phyloP scores from a whole-genome alignment of 2,113 vertebrate species.

The Furnarius figulus region DNA sequence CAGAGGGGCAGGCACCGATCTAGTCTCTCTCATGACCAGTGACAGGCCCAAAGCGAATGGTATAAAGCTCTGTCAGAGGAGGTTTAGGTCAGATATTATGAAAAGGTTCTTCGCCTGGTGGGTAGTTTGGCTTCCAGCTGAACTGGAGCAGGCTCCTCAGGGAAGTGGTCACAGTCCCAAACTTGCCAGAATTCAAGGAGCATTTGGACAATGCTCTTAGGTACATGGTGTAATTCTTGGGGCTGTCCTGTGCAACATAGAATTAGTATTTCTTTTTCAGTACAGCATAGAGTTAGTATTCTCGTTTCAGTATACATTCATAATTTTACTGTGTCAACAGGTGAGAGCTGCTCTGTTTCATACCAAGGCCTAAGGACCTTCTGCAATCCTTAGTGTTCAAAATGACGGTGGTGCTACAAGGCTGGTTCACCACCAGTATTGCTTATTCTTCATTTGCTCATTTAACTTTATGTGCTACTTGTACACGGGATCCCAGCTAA shows the following conservation, averaged over 20 bases:
- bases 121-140: neutral
- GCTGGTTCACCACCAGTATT: neutral
- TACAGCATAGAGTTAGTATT: neutral
- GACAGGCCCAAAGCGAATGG: neutral
- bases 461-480: neutral
- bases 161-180: neutral
- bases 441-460: neutral
- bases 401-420: fast-evolving
- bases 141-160: neutral
- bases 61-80: neutral
- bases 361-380: neutral
- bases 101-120: neutral
- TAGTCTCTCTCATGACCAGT: too few species aligned
- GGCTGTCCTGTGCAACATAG: neutral
- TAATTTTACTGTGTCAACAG: neutral
- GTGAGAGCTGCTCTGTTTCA: neutral
- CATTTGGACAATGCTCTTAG: neutral
- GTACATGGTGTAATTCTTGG: neutral
- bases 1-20: neutral
- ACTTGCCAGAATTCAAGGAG: neutral
- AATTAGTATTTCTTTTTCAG: neutral
- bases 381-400: neutral
- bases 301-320: neutral
- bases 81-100: neutral
- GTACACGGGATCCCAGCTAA: neutral